These are phyloP conservation scores for Scartelaos histophorus DNA, from an alignment of 2,113 vertebrate species.

Conservation along the genomic window DNA sequence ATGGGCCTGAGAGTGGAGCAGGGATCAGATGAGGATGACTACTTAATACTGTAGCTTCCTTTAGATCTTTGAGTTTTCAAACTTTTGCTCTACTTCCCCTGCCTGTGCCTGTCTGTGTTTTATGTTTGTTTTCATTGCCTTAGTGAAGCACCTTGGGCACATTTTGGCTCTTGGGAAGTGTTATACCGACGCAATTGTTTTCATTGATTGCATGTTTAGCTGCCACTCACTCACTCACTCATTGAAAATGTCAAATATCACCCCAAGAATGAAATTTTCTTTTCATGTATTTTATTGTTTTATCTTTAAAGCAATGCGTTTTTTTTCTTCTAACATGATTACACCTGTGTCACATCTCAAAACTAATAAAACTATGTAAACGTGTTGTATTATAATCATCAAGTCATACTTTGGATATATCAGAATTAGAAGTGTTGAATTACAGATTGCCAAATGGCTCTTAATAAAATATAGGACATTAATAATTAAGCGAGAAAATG, in stretches of 20 bases:
- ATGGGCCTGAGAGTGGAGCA: not conserved
- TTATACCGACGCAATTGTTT: not conserved
- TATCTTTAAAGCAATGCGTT: too few relatives aligned
- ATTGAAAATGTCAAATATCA: too few relatives aligned
- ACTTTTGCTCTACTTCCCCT: not conserved
- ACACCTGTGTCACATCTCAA: too few relatives aligned
- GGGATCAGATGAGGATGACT: not conserved
- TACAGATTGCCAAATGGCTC: not conserved
- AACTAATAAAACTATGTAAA: not conserved
- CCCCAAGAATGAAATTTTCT: too few relatives aligned
- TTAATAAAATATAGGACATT: not conserved
- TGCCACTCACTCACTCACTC: not conserved
- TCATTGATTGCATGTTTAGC: not conserved
- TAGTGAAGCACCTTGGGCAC: not conserved
- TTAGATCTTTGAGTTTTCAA: not conserved
- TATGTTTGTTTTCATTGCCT: not conserved
- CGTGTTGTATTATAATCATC: not conserved
- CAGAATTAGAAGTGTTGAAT: not conserved
- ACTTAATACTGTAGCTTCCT: not conserved
- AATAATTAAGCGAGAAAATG: slow-evolving; percentile 18
- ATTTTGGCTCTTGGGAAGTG: not conserved
- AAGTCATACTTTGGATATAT: not conserved
- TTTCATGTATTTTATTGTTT: too few relatives aligned
- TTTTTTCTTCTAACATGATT: too few relatives aligned
- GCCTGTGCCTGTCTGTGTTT: not conserved